Conservation (phyloP, 1,140 invertebrate species). For the Neodiprion lecontei region DNA sequence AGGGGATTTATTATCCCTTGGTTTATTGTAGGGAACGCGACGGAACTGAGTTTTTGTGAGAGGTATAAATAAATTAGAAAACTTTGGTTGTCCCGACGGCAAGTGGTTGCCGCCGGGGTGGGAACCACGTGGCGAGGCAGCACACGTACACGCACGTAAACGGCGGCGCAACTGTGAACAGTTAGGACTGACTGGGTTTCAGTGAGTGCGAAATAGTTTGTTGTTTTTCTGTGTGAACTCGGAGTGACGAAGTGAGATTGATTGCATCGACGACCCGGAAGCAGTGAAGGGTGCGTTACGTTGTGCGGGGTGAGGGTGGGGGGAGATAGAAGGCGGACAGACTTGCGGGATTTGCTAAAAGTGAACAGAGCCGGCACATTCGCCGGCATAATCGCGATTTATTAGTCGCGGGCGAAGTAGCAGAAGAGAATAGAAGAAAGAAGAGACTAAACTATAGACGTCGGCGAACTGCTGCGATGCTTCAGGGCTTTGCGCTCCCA, state of each 20-base stretch:
- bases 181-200: no score
- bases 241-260: no score
- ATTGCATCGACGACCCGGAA: no score
- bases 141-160: background rate
- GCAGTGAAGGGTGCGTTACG: no score
- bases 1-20: no score
- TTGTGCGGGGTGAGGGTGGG: no score
- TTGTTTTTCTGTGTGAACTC: background rate
- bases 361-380: no score
- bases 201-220: background rate
- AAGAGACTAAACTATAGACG: background rate
- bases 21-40: no score
- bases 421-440: background rate
- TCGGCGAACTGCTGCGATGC: slow-evolving; percentile 47
- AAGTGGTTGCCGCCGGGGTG: background rate
- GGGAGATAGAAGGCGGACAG: no score
- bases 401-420: background rate
- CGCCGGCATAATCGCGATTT: no score
- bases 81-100: background rate
- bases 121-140: background rate
- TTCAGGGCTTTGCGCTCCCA: slow-evolving; percentile 42
- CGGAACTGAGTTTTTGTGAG: no score
- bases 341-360: no score
- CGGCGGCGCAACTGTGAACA: background rate
- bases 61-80: background rate